Base-by-base conservation (phyloP, 2,888 invertebrate genomes). In the Myopa tessellatipennis region DNA sequence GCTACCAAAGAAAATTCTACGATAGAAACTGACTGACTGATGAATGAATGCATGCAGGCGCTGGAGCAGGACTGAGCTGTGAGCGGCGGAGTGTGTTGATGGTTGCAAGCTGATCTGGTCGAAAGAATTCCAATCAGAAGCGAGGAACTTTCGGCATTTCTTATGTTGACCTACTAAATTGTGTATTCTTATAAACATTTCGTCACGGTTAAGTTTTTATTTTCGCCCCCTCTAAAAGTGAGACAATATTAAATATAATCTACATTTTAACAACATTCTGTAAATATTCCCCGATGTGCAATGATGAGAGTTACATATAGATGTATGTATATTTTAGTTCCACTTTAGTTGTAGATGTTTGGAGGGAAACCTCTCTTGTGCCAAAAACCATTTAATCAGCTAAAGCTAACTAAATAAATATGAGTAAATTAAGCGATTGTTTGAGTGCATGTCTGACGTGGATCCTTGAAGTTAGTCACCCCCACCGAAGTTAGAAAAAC, bases 1-100 rank as follows among this genome's bases (percentile, higher is more conserved):
- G 88, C 84, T 88, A 88, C 86, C 88, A 88, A 87, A 87, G 88
- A 86, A 88, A 88, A 83, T 88, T 88, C 83, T 88, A 87, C 82
- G 85, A 84, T 79, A 86, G 84, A 82, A 85, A 85, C 80, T 85
- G 80, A 83, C 81, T 79, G 78, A 79, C 70, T 45, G 45, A 45
- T 45, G 45, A 45, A 45, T 45, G 45, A 45, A 45, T 45, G 45
- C 45, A 26, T 81, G 69, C 14, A 50, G 18, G 69, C 50, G 69
- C 50, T 50, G 69, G 68, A 16, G 52, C 14, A 10, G 18, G 50
- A 38, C 36, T 38, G 50, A 50, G 26, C 61, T 34, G 61, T 8
- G 18, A 18, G 63, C 8, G 45, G 68, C n/a, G 61, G 26, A 26
- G 61, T 1, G 61, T 12, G 34, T 14, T 8, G 7, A 16, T 38